A percentile compares a stretch with the other conserved stretches of the same genome.
These are phyloP conservation scores for Brachionus paranguensis DNA, from an alignment of 1,140 invertebrate genomes.

Conservation along the genomic window DNA sequence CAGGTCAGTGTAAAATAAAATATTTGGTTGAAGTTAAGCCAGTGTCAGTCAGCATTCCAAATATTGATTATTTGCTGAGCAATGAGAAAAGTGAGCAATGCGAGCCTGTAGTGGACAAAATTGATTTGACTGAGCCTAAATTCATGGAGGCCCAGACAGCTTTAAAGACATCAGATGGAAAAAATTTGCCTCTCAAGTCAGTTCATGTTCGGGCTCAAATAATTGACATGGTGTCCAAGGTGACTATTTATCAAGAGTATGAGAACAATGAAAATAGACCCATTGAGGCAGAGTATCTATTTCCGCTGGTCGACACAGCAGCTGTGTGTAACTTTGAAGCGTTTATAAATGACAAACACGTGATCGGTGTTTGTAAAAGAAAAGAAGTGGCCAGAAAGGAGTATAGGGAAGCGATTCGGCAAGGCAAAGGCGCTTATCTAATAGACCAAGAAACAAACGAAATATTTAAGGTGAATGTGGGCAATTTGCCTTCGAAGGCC, in stretches of 20 bases:
- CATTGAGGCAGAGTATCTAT: conserved; percentile 57
- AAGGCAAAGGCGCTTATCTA: conserved; percentile 58
- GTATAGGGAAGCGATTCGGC: conserved; percentile 56
- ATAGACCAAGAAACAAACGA: conserved; percentile 57
- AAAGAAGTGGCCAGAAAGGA: conserved; percentile 55
- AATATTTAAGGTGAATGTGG: conserved; percentile 56
- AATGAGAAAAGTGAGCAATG: neutral
- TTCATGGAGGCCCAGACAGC: neutral
- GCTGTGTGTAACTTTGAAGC: conserved; percentile 57
- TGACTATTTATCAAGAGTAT: conserved; percentile 51
- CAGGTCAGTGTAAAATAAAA: conserved; percentile 47
- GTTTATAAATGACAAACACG: conserved; percentile 55
- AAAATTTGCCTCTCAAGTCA: conserved; percentile 45
- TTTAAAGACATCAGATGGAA: neutral
- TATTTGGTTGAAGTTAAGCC: conserved; percentile 52
- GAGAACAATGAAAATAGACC: conserved; percentile 46
- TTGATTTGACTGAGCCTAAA: neutral
- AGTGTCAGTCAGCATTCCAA: conserved; percentile 7
- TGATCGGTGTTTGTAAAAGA: conserved; percentile 57
- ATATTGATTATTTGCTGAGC: neutral
- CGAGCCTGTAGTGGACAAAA: neutral
- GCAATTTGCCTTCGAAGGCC: conserved; percentile 55
- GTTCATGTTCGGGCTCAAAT: conserved; percentile 52
- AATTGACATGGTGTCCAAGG: conserved; percentile 53
- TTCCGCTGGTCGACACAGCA: conserved; percentile 54